Base-by-base conservation (phyloP, 2,113 vertebrate genomes). In the Paradisaea rubra region DNA sequence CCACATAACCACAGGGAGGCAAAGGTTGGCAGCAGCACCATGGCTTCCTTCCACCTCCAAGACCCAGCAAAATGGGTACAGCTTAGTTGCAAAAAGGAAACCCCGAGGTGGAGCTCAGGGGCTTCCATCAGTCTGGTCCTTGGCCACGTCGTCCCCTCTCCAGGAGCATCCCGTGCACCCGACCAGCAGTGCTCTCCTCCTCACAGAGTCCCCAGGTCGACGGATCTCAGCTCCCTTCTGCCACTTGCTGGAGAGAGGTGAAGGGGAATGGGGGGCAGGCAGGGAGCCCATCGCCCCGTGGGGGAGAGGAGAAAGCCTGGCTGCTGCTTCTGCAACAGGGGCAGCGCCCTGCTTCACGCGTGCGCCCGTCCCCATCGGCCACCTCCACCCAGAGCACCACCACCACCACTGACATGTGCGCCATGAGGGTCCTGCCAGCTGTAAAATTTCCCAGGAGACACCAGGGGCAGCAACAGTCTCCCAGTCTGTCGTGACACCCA, bases 321-420 rank as follows among this genome's bases (percentile, higher is more conserved):
- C 37, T 4, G 9, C 60, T 45, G 33, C 65, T 81, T 13, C 86
- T 61, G 72, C 16, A 18, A 15, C 0, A 5, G 37, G 6, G 21
- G 24, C 53, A 74, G 69, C 2, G 1, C 41, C 45, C 0, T 1
- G 76, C 90, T 79, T 66, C 53, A 52, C 0, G 0, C 0, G 0
- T 3, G 7, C 0, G 0, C 39, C 61, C 2, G 2, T 64, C 49
- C 70, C 71, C 71, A 41, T 24, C 0, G 1, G 52, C 57, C 56
- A 42, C 28, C 50, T 92, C 64, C 68, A 28, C 30, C 3, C 5
- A 37, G 49, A 93, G 61, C 63, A 76, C 25, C 74, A 13, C 18
- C 79, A 13, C 21, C 79, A n/a, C 56, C 10, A 5, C 49, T 1
- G 6, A 5, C 86, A 39, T 0, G 5, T 30, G 47, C 0, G 2